These are phyloP conservation scores for Drosophila emarginata DNA, from an alignment of 2,888 invertebrate genomes.

Conservation along the genomic window DNA sequence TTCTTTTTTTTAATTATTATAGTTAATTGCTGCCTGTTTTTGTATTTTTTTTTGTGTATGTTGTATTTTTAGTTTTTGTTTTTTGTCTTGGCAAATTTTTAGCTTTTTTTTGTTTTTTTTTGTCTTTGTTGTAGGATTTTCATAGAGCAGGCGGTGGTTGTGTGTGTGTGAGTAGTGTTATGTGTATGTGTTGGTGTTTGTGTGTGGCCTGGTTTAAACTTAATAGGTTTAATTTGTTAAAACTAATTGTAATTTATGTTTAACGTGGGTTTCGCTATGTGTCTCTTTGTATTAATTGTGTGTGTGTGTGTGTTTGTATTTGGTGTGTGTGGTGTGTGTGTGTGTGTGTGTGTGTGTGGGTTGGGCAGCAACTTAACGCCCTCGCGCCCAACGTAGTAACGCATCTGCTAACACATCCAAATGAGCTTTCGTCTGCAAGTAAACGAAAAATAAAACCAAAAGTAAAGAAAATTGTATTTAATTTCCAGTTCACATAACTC, in stretches of 20 bases:
- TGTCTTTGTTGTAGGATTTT: conserved; percentile 28
- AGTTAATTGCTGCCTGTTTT: conserved; percentile 20
- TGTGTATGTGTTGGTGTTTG: conserved; percentile 30
- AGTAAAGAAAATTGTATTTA: neutral
- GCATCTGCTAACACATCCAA: conserved; percentile 97
- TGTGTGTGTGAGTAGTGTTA: conserved; percentile 27
- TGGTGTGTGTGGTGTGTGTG: conserved; percentile 14
- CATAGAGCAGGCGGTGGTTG: conserved; percentile 55
- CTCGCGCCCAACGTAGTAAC: conserved; percentile 95
- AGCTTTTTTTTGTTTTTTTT: conserved; percentile 35
- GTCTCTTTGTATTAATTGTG: conserved; percentile 41
- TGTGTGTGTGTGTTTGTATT: conserved; percentile 32
- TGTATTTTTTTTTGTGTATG: conserved; percentile 38
- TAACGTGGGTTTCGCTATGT: conserved; percentile 53
- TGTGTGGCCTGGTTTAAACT: conserved; percentile 57
- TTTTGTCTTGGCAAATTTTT: conserved; percentile 45
- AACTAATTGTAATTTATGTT: conserved; percentile 62
- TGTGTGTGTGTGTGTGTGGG: conserved; percentile 22
- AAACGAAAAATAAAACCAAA: conserved; percentile 50
- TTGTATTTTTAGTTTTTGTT: conserved; percentile 29
- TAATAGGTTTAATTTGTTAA: conserved; percentile 53
- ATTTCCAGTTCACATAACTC: neutral
- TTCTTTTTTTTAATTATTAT: conserved; percentile 30
- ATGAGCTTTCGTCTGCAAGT: conserved; percentile 95
- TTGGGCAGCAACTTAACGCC: conserved; percentile 86